Evolutionary conservation across 2,113 vertebrate species (phyloP).

Genomic region (Xiphophorus hellerii): DNA sequence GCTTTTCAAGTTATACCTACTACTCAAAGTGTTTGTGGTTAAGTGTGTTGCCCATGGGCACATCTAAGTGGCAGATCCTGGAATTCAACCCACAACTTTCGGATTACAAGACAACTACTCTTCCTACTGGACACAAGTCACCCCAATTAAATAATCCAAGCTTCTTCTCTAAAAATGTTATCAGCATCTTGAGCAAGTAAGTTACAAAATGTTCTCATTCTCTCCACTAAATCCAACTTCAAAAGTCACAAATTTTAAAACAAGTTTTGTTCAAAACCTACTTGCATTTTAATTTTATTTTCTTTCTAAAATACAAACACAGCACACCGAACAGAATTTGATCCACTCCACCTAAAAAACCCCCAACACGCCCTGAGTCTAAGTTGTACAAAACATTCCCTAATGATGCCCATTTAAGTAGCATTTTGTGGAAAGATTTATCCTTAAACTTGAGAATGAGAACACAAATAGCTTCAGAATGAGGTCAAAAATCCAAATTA

Average conservation of each 20-base stretch:
- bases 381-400: constrained; percentile 20
- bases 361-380: constrained; percentile 19
- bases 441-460: neutral
- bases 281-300: neutral
- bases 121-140: too few species aligned
- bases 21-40: too few species aligned
- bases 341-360: too few species aligned
- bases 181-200: too few species aligned
- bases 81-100: too few species aligned
- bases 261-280: neutral
- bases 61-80: too few species aligned
- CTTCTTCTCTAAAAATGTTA: too few species aligned
- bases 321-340: neutral
- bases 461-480: neutral
- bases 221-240: neutral
- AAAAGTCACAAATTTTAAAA: neutral
- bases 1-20: too few species aligned
- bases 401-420: neutral
- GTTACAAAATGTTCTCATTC: too few species aligned
- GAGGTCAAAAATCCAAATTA: neutral
- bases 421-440: constrained; percentile 15
- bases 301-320: neutral
- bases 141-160: too few species aligned
- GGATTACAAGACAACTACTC: too few species aligned
- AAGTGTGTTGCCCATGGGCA: too few species aligned